Conservation (phyloP, 2,888 invertebrate genomes). For the Axea sp. region DNA sequence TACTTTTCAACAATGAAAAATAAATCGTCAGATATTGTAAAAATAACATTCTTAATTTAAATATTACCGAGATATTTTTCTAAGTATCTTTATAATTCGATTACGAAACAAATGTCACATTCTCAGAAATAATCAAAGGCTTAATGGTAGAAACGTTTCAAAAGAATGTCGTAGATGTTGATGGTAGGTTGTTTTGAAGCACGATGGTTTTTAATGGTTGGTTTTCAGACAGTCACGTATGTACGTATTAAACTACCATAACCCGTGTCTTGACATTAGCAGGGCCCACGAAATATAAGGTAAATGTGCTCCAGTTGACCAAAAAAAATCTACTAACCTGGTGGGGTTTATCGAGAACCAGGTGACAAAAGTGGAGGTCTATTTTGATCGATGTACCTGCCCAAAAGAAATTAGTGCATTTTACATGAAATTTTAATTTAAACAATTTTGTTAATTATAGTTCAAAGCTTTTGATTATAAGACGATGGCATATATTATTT, state of each 20-base stretch:
- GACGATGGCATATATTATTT: slow-evolving; percentile 10
- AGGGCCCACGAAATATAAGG: slow-evolving; percentile 24
- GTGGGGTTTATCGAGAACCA: slow-evolving; percentile 40
- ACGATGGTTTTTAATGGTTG: slow-evolving; percentile 32
- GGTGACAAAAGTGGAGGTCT: slow-evolving; percentile 56
- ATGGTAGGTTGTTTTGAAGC: slow-evolving; percentile 14
- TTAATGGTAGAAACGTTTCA: slow-evolving; percentile 16
- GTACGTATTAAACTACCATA: slow-evolving; percentile 50
- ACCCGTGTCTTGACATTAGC: slow-evolving; percentile 41
- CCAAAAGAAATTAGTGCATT: slow-evolving; percentile 25
- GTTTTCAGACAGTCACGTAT: too few relatives aligned
- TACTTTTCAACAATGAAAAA: too few relatives aligned
- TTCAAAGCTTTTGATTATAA: slow-evolving; percentile 19
- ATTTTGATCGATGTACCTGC: slow-evolving; percentile 35
- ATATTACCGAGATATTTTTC: too few relatives aligned
- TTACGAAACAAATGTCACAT: slow-evolving; percentile 35
- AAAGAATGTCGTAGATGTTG: slow-evolving; percentile 38
- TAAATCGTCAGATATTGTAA: too few relatives aligned
- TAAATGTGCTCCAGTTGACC: slow-evolving; percentile 40
- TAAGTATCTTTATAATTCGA: slow-evolving; percentile 41
- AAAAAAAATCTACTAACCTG: slow-evolving; percentile 15
- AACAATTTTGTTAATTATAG: slow-evolving; percentile 46
- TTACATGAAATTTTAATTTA: too few relatives aligned
- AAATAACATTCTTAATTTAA: too few relatives aligned
- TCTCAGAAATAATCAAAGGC: slow-evolving; percentile 12